phyloP scores from a whole-genome alignment of 2,888 invertebrate genomes.

The Polydrusus pterygomalis region DNA sequence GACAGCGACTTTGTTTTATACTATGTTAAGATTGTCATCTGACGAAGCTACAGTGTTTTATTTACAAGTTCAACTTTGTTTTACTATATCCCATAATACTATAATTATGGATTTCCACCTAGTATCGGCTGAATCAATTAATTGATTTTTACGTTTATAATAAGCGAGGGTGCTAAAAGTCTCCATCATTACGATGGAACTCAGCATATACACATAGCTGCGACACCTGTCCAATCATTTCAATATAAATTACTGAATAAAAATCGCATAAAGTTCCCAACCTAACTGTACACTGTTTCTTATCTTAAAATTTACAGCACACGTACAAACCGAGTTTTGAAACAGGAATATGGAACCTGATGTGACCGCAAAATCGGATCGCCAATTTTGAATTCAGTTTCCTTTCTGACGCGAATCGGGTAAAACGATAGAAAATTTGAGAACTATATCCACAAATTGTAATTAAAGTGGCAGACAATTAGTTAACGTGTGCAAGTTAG shows the following conservation, averaged over 20 bases:
- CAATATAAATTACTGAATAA: constrained; percentile 25
- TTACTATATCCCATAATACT: too few relatives aligned
- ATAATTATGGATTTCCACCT: too few relatives aligned
- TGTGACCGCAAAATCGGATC: constrained; percentile 26
- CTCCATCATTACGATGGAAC: background rate
- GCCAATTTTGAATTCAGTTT: constrained; percentile 35
- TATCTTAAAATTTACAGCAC: constrained; percentile 52
- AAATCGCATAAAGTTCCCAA: constrained; percentile 18
- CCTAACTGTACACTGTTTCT: constrained; percentile 42
- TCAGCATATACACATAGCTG: background rate
- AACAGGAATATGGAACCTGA: constrained; percentile 44
- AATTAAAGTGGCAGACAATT: background rate
- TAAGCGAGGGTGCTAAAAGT: background rate
- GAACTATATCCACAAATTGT: too few relatives aligned
- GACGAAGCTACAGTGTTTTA: too few relatives aligned
- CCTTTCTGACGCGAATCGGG: constrained; percentile 16
- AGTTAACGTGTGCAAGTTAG: background rate
- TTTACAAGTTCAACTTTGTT: too few relatives aligned
- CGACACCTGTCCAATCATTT: constrained; percentile 24
- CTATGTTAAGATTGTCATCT: too few relatives aligned
- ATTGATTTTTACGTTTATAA: background rate
- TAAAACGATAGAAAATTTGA: constrained; percentile 18
- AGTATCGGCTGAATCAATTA: too few relatives aligned
- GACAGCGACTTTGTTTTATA: too few relatives aligned
- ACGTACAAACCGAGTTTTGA: constrained; percentile 41